Evolutionary conservation across 2,888 invertebrate species (phyloP).

Genomic region (Pachymerium ferrugineum): DNA sequence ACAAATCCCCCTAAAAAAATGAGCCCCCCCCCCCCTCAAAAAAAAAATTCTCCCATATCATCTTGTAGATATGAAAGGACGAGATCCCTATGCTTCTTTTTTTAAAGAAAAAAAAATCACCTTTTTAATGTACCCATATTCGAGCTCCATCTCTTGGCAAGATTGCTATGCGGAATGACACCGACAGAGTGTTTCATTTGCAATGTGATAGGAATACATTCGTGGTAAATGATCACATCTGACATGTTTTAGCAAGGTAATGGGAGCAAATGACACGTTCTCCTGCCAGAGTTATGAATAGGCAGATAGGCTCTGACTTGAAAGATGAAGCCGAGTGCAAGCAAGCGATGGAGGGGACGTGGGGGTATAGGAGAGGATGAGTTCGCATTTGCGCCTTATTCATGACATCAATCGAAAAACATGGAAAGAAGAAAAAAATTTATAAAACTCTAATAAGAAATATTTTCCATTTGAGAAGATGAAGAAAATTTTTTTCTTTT

Average conservation of each 20-base stretch:
- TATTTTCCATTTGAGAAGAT: background rate
- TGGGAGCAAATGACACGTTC: conserved; percentile 34
- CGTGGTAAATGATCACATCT: conserved; percentile 33
- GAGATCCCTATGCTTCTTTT: background rate
- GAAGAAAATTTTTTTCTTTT: too few species aligned
- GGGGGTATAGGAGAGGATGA: conserved; percentile 7
- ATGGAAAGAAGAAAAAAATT: background rate
- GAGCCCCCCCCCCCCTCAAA: too few species aligned
- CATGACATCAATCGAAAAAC: conserved; percentile 29
- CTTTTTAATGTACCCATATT: conserved; percentile 20
- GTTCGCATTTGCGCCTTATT: conserved; percentile 28
- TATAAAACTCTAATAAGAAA: conserved; percentile 8
- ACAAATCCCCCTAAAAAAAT: background rate
- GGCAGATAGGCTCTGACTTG: conserved; percentile 33
- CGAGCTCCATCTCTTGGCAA: background rate
- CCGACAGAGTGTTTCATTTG: conserved; percentile 33
- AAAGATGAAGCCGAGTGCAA: conserved; percentile 30
- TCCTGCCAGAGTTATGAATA: conserved; percentile 33
- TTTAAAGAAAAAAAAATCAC: background rate
- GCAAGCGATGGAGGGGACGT: too few species aligned
- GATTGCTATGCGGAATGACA: conserved; percentile 32
- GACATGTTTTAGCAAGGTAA: conserved; percentile 34
- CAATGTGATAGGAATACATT: conserved; percentile 32
- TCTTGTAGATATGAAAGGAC: background rate
- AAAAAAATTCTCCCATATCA: too few species aligned